A percentile compares a stretch with the other conserved stretches of the same genome.
phyloP scores from a whole-genome alignment of 2,797 vertebrate species.

The Dipus sagitta region DNA sequence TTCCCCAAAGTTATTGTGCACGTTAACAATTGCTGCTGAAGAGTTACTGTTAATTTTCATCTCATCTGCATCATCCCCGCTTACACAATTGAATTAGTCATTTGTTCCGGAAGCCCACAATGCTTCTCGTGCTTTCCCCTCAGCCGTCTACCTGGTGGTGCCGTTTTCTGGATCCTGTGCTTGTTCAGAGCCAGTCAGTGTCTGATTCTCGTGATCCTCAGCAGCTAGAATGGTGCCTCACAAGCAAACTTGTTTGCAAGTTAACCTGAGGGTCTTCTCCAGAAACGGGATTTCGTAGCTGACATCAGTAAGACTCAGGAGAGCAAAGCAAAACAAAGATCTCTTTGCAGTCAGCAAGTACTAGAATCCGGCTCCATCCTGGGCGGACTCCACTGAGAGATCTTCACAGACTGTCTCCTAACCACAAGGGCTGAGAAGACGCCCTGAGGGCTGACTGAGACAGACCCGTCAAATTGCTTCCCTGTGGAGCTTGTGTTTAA shows the following conservation, averaged over 20 bases:
- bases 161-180: neutral
- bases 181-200: neutral
- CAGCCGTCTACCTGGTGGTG: neutral
- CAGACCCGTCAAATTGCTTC: neutral
- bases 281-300: neutral
- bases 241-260: neutral
- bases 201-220: neutral
- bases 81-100: neutral
- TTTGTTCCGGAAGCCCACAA: neutral
- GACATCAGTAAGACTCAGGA: neutral
- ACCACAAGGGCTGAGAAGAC: slow-evolving; percentile 37
- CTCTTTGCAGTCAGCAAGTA: fast-evolving
- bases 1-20: neutral
- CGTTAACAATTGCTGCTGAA: neutral
- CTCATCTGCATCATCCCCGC: neutral
- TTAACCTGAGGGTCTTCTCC: neutral
- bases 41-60: neutral
- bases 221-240: neutral
- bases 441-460: neutral
- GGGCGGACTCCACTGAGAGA: neutral
- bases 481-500: neutral
- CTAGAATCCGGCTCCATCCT: neutral
- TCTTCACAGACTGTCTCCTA: neutral
- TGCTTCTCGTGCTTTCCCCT: neutral
- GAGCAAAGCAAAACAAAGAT: neutral